Conservation (phyloP, 1,140 invertebrate species). For the Drosophila insularis region DNA sequence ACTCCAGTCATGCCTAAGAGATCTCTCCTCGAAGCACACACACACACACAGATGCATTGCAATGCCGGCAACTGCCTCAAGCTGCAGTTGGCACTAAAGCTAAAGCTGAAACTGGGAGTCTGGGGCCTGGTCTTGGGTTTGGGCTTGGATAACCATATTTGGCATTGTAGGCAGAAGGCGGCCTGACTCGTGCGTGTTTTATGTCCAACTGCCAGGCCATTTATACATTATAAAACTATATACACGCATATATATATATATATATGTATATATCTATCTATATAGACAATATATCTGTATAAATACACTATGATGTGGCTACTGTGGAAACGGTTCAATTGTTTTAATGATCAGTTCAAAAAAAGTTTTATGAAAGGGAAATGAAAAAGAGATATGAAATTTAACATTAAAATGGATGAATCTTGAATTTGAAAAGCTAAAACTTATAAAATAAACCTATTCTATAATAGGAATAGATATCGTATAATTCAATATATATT, state of each 20-base stretch:
- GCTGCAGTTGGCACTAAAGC: conserved; percentile 38
- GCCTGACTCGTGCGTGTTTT: conserved; percentile 71
- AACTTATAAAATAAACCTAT: too few species aligned
- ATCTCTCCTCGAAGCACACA: background rate
- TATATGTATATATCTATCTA: background rate
- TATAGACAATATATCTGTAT: conserved; percentile 4
- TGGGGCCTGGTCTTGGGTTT: background rate
- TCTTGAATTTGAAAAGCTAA: too few species aligned
- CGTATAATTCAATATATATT: too few species aligned
- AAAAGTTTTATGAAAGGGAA: too few species aligned
- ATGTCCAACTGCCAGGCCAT: conserved; percentile 78
- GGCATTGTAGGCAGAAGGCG: conserved; percentile 38
- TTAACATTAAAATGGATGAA: too few species aligned
- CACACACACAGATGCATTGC: background rate
- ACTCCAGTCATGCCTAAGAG: conserved; percentile 36
- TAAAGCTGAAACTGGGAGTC: background rate
- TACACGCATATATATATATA: conserved; percentile 27
- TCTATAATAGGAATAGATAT: too few species aligned
- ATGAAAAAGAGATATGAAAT: too few species aligned
- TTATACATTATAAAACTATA: conserved; percentile 81
- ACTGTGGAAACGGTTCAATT: background rate
- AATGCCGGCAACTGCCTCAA: conserved; percentile 11
- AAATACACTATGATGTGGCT: background rate
- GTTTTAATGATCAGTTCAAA: too few species aligned
- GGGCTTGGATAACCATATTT: conserved; percentile 56